These are phyloP conservation scores for Macroglossus sobrinus DNA, from an alignment of 2,113 vertebrate genomes.

Conservation along the genomic window DNA sequence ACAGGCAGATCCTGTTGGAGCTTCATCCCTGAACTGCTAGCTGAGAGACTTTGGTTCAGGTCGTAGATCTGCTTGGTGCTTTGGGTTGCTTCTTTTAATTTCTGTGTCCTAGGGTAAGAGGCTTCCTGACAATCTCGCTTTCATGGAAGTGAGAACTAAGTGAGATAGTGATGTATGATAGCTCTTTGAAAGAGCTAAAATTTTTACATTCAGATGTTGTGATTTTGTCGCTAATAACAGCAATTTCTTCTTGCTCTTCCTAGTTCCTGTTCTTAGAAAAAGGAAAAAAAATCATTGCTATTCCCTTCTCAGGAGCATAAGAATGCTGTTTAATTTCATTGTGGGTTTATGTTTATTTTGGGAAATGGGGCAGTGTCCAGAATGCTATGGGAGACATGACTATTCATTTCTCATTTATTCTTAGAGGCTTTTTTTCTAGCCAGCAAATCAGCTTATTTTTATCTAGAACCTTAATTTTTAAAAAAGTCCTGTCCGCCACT, in stretches of 20 bases:
- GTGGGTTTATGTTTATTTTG: constrained; percentile 58
- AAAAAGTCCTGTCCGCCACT: not conserved
- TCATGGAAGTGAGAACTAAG: not conserved
- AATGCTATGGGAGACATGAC: constrained; percentile 29
- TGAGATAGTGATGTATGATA: not conserved
- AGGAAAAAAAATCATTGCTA: not conserved
- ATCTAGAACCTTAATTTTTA: not conserved
- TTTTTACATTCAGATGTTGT: not conserved
- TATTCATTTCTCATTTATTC: constrained; percentile 38
- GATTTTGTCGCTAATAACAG: not conserved
- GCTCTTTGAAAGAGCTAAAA: not conserved
- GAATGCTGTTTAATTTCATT: constrained; percentile 39
- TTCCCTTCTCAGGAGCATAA: not conserved
- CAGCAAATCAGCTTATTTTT: not conserved
- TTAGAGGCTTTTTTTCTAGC: not conserved
- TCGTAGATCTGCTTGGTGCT: not conserved
- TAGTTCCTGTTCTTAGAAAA: constrained; percentile 2
- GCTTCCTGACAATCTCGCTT: not conserved
- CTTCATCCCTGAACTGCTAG: not conserved
- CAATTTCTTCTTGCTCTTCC: not conserved
- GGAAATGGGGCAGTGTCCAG: constrained; percentile 40
- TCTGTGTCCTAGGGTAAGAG: not conserved
- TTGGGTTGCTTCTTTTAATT: not conserved
- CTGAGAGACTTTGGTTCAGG: not conserved
- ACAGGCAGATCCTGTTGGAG: not conserved